Evolutionary conservation across 2,888 invertebrate species (phyloP).

Genomic region (Octonoba sinensis): DNA sequence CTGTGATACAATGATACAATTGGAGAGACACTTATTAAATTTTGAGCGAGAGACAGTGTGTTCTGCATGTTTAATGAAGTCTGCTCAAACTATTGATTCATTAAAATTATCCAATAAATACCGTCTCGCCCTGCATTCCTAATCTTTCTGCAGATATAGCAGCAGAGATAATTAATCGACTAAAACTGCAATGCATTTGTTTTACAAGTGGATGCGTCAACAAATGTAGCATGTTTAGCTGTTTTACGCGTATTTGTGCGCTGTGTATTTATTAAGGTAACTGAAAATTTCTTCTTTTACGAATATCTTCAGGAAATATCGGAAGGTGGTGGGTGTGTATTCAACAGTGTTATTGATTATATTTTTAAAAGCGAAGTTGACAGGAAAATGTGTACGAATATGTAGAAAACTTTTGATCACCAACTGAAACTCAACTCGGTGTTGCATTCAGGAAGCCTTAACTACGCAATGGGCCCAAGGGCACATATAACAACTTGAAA

Average conservation of each 20-base stretch:
- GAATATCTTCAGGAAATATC: neutral
- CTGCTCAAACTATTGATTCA: neutral
- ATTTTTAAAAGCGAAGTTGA: neutral
- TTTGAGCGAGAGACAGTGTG: slow-evolving; percentile 4
- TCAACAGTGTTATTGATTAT: neutral
- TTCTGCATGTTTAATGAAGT: slow-evolving; percentile 6
- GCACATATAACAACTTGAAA: too few species aligned
- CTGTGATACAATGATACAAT: slow-evolving; percentile 10
- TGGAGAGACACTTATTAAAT: slow-evolving; percentile 23
- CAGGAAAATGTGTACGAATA: neutral
- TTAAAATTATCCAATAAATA: slow-evolving; percentile 17
- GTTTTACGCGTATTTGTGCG: slow-evolving; percentile 9
- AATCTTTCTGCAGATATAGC: slow-evolving; percentile 7
- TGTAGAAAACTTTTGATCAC: too few species aligned
- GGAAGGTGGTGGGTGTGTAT: neutral
- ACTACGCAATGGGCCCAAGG: too few species aligned
- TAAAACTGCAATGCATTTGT: neutral
- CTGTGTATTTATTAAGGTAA: too few species aligned
- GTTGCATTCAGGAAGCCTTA: too few species aligned
- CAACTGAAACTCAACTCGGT: too few species aligned
- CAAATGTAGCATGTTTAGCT: slow-evolving; percentile 7
- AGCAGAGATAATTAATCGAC: neutral
- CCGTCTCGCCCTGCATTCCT: neutral
- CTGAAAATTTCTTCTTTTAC: neutral
- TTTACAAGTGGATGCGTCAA: slow-evolving; percentile 17